These are phyloP conservation scores for Rafetus swinhoei DNA, from an alignment of 2,113 vertebrate species.

Conservation along the genomic window DNA sequence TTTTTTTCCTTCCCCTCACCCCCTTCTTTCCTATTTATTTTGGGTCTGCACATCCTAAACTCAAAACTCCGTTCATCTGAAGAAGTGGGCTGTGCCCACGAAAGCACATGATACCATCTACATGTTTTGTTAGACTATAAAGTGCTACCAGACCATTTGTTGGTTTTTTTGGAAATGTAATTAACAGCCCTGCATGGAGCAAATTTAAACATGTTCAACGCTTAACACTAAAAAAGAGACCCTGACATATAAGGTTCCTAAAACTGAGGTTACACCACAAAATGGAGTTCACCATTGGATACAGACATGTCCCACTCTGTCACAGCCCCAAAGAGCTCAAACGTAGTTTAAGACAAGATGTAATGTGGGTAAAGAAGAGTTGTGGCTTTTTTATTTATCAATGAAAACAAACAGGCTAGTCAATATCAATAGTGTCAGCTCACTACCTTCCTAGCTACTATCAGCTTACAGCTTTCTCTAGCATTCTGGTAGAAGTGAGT, in stretches of 20 bases:
- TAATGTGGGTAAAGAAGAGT: neutral
- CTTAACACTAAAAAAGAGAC: fast-evolving
- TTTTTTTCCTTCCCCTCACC: too few relatives aligned
- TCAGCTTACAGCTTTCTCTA: neutral
- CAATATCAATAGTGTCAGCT: neutral
- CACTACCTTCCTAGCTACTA: neutral
- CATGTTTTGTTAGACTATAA: too few relatives aligned
- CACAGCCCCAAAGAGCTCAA: neutral
- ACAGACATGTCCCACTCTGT: neutral
- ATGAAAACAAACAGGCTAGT: neutral
- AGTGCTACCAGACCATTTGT: too few relatives aligned
- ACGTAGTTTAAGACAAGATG: neutral
- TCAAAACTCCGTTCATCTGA: too few relatives aligned
- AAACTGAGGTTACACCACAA: neutral
- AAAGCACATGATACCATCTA: too few relatives aligned
- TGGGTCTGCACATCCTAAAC: too few relatives aligned
- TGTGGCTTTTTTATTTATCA: neutral
- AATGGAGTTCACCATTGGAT: neutral
- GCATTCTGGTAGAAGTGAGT: neutral
- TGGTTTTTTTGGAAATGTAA: neutral
- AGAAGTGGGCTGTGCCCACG: too few relatives aligned
- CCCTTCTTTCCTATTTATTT: too few relatives aligned
- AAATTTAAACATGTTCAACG: neutral
- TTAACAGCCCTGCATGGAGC: neutral
- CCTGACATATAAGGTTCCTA: neutral